Percentiles rank a stretch among this genome's conserved stretches.
phyloP scores from a whole-genome alignment of 2,888 invertebrate species.

The Epiblema foenella region DNA sequence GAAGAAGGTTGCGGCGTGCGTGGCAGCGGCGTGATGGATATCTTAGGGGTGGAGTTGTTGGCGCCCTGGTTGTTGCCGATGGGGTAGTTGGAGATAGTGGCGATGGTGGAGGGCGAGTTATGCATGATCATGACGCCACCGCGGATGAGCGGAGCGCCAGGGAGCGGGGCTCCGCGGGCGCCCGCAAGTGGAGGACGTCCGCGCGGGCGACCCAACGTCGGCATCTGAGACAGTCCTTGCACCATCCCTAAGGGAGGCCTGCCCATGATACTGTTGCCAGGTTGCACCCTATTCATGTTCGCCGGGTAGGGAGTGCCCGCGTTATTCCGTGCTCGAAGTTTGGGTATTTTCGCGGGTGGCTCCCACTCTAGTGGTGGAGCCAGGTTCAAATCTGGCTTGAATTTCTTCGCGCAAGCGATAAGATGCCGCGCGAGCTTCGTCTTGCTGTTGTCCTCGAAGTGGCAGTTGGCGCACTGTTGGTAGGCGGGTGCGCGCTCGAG shows the following conservation, averaged over 20 bases:
- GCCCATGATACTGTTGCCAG: constrained; percentile 75
- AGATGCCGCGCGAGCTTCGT: constrained; percentile 95
- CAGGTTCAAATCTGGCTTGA: constrained; percentile 94
- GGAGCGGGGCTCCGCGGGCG: constrained; percentile 66
- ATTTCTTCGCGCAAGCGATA: constrained; percentile 95
- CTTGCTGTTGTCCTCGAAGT: constrained; percentile 97
- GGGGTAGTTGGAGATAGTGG: constrained; percentile 76
- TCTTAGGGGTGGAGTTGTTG: constrained; percentile 90
- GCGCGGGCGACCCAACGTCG: constrained; percentile 72
- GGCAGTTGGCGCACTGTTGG: constrained; percentile 97
- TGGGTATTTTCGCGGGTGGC: constrained; percentile 96
- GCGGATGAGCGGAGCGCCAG: constrained; percentile 79
- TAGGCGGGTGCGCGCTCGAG: constrained; percentile 95
- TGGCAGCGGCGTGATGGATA: constrained; percentile 95
- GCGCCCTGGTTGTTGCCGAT: constrained; percentile 69
- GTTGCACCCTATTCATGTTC: constrained; percentile 78
- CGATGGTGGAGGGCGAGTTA: constrained; percentile 79
- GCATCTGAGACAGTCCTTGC: constrained; percentile 64
- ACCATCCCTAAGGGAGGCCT: constrained; percentile 68
- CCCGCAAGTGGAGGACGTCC: constrained; percentile 76
- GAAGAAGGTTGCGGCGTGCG: constrained; percentile 85
- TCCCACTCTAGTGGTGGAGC: constrained; percentile 96
- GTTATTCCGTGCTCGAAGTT: constrained; percentile 80
- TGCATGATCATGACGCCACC: constrained; percentile 89
- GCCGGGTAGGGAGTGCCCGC: constrained; percentile 78